A percentile compares a stretch with the other conserved stretches of the same genome.
These are phyloP conservation scores for Tachystola acroxantha DNA, from an alignment of 2,888 invertebrate genomes.

Conservation along the genomic window DNA sequence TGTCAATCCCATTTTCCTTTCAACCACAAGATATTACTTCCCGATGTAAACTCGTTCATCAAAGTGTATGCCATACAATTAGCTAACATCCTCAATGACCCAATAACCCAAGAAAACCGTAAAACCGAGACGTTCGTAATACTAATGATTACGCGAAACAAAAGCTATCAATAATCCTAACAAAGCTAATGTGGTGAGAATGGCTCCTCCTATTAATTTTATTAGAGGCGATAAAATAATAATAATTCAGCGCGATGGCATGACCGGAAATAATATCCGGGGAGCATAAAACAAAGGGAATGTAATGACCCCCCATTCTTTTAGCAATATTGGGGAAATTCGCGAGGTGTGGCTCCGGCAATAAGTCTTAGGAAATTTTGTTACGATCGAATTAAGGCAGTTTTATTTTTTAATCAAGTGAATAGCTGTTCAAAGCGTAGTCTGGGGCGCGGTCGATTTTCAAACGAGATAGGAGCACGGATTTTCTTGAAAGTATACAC, in stretches of 20 bases:
- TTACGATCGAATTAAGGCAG: conserved; percentile 27
- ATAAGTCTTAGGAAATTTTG: conserved; percentile 31
- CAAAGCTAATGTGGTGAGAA: conserved; percentile 24
- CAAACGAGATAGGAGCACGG: too few relatives aligned
- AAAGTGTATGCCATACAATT: too few relatives aligned
- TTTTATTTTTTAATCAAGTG: conserved; percentile 32
- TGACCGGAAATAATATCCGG: conserved; percentile 68
- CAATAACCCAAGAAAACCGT: neutral
- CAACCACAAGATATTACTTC: too few relatives aligned
- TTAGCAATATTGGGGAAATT: conserved; percentile 33
- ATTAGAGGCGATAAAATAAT: conserved; percentile 60
- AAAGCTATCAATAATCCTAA: conserved; percentile 24
- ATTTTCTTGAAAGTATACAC: too few relatives aligned
- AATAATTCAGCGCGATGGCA: conserved; percentile 60
- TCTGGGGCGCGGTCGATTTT: too few relatives aligned
- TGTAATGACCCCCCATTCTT: conserved; percentile 55
- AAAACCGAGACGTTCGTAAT: conserved; percentile 1
- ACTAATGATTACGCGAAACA: conserved; percentile 13
- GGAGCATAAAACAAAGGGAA: conserved; percentile 58
- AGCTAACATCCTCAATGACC: too few relatives aligned
- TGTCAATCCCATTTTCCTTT: too few relatives aligned
- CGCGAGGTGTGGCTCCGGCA: conserved; percentile 32
- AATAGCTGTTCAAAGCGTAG: neutral
- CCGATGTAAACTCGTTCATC: too few relatives aligned
- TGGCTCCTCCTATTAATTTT: conserved; percentile 41